phyloP scores from a whole-genome alignment of 2,113 vertebrate genomes.

The Phyllostomus hastatus region DNA sequence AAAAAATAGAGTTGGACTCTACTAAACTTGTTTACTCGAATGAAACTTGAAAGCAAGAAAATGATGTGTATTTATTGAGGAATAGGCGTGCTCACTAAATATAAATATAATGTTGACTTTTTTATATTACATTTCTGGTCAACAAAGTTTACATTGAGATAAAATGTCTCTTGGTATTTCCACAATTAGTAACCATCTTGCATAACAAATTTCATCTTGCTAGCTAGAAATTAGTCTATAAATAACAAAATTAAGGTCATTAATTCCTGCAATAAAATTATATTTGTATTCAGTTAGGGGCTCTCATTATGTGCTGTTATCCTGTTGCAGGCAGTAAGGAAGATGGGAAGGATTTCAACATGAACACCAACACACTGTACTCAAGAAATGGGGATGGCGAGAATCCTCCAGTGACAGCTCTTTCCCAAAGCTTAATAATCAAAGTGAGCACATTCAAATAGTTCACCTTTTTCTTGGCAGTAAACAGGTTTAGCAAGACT shows the following conservation, averaged over 20 bases:
- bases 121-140: background rate
- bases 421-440: background rate
- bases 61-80: background rate
- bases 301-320: background rate
- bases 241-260: background rate
- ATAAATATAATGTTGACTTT: background rate
- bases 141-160: background rate
- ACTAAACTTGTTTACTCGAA: background rate
- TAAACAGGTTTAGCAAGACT: slow-evolving; percentile 1
- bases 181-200: background rate
- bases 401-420: background rate
- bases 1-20: background rate
- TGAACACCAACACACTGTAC: background rate
- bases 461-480: background rate
- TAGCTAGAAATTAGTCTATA: background rate
- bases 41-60: background rate
- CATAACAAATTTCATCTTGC: background rate
- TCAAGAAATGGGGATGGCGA: background rate
- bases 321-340: background rate
- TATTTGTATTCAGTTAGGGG: background rate
- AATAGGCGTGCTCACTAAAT: background rate
- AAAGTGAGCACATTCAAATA: background rate
- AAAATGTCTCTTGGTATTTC: background rate
- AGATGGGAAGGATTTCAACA: background rate
- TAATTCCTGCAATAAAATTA: background rate